Base-by-base conservation (phyloP, 1,140 invertebrate genomes). In the Notospermus geniculatus region DNA sequence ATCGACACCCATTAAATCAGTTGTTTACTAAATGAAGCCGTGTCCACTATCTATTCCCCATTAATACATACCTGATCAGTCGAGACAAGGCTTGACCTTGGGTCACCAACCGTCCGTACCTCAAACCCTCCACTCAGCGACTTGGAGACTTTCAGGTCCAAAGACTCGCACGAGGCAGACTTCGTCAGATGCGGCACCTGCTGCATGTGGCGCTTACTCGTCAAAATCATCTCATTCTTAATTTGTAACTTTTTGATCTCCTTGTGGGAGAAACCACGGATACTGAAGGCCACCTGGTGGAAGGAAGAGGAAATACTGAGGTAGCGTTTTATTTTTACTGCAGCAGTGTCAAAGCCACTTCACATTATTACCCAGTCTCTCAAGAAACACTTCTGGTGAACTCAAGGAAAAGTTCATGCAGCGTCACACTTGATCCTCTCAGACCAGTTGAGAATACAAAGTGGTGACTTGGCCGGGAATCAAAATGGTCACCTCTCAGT, bases 221-320 rank as follows among this genome's bases (percentile, higher is more conserved):
- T 94, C 54, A 95, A 83, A 71, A 89, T 86, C 91, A 95, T 93
- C 84, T 95, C 92, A 74, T 91, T 93, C 81, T 92, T 90, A 66
- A 93, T 84, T 82, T 93, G 92, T 68, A 95, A 89, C 78, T 91
- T 88, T 76, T 89, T 89, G 83, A 97, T 93, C 85, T 94, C 92
- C 76, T 90, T 88, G 72, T 91, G 92, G 77, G 91, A 93, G 72
- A 92, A 85, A 68, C 89, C 92, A 70, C 93, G 88, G 81, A 97
- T 93, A 71, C 90, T 90, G 85, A 95, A 97, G 56, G 92, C 92
- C 59, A 89, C 89, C 79, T 81, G 57, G 2, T 60, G 58, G 62
- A 46, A 54, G 28, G 60, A 36, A 4, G 32, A 36, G 32, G 32
- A 4, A 36, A 7, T 15, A 36, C 15, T 36, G 15, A 36, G n/a